Evolutionary conservation across 2,888 invertebrate genomes (phyloP), one percentile per base, ranked within the genome.

Genomic region (Limnephilus lunatus): DNA sequence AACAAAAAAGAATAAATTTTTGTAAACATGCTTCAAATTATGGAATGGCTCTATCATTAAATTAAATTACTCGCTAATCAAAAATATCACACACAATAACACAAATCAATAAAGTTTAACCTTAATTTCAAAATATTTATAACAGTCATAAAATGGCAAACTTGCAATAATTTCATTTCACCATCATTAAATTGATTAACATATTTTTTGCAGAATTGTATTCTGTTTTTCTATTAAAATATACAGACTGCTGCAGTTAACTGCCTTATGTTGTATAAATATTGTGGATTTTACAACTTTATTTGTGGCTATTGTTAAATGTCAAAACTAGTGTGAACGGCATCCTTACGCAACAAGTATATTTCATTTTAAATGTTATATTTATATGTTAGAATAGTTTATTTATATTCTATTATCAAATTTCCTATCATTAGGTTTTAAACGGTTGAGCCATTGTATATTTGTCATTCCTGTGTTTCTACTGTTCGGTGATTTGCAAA

Each of bases 1-100:
- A 91, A 89, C 82, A 91, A 91, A 91, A 88, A 91, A 53, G 87
- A 91, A 87, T 82, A 91, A 48, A 44, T 48, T 53, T 53, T 68
- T 85, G 85, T 68, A 91, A 39, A 91, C 91, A 86, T 86, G 91
- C 91, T 86, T 80, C 81, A 91, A 39, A 25, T 83, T 83, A 35
- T 35, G 35, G 7, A 35, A 39, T 83, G 35, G 83, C 83, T 35
- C 83, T 31, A 19, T 68, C 19, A 19, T 25, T 68, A 25, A 25
- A 68, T 25, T n/a, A 25, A 68, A 68, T 68, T 25, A 68, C 68
- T 68, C 4, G 68, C 68, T n/a, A 68, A 68, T 9, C n/a, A 30
- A 53, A 87, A 87, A 87, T 31, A 87, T 68, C 87, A 87, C 87
- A 87, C 87, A 85, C 25, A 83, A n/a, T 11, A 83, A 83, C 32